phyloP scores from a whole-genome alignment of 2,113 vertebrate species.

The Tiliqua scincoides region DNA sequence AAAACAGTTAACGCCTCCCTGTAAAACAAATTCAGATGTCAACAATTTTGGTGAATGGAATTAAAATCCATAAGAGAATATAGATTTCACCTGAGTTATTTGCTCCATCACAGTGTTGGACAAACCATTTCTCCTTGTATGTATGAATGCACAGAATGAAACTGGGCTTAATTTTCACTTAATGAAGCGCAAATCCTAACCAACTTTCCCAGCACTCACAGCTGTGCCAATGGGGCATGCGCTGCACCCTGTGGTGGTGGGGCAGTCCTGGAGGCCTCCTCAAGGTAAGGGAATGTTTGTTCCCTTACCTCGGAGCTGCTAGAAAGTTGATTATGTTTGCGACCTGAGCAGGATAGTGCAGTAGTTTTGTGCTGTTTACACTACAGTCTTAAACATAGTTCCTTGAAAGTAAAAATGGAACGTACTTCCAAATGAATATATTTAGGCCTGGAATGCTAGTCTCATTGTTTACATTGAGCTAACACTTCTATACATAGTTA shows the following conservation, averaged over 20 bases:
- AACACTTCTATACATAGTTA: not conserved
- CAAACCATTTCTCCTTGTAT: not conserved
- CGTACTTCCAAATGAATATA: not conserved
- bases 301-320: no score
- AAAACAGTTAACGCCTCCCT: not conserved
- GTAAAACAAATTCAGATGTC: not conserved
- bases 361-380: not conserved
- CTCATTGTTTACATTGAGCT: not conserved
- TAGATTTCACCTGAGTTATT: not conserved
- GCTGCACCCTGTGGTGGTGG: no score
- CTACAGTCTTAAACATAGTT: not conserved
- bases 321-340: no score
- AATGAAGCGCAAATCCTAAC: no score
- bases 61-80: not conserved
- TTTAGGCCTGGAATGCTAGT: not conserved
- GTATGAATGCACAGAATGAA: not conserved
- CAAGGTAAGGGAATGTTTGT: no score
- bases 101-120: not conserved
- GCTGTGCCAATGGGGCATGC: no score
- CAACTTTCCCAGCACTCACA: no score
- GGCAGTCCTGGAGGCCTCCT: no score
- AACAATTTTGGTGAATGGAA: not conserved
- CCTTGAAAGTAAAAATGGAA: not conserved
- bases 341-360: no score
- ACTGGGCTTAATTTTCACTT: no score